phyloP scores from a whole-genome alignment of 2,113 vertebrate genomes.

The Lophotis ruficrista region DNA sequence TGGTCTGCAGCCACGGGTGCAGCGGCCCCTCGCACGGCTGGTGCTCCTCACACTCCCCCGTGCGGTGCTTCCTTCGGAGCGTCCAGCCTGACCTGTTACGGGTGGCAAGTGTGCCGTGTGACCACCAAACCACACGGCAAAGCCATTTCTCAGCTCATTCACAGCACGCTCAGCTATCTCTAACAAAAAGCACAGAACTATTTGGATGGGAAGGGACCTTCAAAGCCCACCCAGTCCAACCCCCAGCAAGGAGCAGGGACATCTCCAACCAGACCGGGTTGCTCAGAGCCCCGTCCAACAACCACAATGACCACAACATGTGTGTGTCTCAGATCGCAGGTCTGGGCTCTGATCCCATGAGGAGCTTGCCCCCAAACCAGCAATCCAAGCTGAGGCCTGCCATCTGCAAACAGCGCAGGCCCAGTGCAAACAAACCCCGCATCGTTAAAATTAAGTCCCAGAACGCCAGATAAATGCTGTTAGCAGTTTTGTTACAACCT shows the following conservation, averaged over 20 bases:
- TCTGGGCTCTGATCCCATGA: slow-evolving; percentile 26
- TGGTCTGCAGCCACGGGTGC: not conserved
- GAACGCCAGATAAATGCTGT: not conserved
- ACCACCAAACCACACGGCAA: not conserved
- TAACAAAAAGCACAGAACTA: not conserved
- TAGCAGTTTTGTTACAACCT: slow-evolving; percentile 9
- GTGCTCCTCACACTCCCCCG: not conserved
- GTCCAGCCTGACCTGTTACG: not conserved
- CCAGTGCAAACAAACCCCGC: slow-evolving; percentile 6
- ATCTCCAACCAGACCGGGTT: too few species aligned
- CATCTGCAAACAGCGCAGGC: not conserved
- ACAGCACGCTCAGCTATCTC: not conserved
- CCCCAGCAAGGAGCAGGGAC: too few species aligned
- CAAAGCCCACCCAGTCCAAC: too few species aligned
- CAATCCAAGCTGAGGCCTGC: slow-evolving; percentile 1
- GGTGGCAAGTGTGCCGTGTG: not conserved
- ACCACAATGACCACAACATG: not conserved
- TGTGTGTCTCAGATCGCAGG: slow-evolving; percentile 10
- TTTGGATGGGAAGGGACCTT: too few species aligned
- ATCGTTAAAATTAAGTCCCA: not conserved
- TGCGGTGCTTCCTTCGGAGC: not conserved
- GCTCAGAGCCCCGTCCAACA: not conserved
- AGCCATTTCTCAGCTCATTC: not conserved
- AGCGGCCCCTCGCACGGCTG: rapidly evolving
- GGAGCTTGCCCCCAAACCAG: slow-evolving; percentile 20